A percentile compares a stretch with the other conserved stretches of the same genome.
phyloP scores from a whole-genome alignment of 2,113 vertebrate species.

The Neopipo cinnamomea region DNA sequence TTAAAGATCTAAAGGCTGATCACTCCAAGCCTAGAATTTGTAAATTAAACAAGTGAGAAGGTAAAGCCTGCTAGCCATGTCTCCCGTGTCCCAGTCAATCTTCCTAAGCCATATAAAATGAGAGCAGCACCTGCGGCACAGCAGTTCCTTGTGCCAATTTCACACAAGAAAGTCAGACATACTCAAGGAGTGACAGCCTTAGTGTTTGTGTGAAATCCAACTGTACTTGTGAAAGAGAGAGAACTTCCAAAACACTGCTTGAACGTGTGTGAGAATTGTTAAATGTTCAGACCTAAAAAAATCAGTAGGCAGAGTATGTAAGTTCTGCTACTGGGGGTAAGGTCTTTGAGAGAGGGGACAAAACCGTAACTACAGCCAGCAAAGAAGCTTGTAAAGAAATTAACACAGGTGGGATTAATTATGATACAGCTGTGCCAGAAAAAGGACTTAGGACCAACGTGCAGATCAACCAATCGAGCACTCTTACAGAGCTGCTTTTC shows the following conservation, averaged over 20 bases:
- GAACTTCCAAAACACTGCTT: background rate
- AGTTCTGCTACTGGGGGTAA: background rate
- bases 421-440: background rate
- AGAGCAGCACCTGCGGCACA: background rate
- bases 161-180: background rate
- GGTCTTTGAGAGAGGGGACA: background rate
- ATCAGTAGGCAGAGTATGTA: background rate
- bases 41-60: background rate
- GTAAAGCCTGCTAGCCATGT: background rate
- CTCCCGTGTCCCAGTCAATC: background rate
- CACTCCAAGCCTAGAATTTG: background rate
- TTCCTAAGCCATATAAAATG: background rate
- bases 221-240: accelerated
- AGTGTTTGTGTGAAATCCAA: background rate
- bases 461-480: accelerated
- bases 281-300: background rate
- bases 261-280: accelerated
- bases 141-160: background rate
- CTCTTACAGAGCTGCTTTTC: background rate
- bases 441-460: background rate
- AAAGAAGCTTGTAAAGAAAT: background rate
- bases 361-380: background rate
- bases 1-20: background rate
- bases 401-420: background rate
- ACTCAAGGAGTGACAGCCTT: background rate